Conservation (phyloP, 2,888 invertebrate genomes). For the Petrophora chlorosata region DNA sequence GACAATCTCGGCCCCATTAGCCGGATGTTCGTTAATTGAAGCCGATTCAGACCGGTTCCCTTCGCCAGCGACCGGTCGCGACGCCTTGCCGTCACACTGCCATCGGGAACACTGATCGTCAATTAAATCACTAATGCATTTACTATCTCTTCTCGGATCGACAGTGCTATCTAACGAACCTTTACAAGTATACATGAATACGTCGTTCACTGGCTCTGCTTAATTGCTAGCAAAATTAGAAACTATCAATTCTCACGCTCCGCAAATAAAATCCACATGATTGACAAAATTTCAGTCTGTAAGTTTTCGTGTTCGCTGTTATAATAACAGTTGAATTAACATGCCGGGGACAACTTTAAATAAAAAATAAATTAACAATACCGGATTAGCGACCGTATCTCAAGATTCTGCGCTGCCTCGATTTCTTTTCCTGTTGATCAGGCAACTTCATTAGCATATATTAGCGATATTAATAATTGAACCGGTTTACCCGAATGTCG, state of each 20-base stretch:
- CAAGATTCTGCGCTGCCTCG: conserved; percentile 41
- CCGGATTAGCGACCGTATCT: conserved; percentile 33
- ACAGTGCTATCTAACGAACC: conserved; percentile 6
- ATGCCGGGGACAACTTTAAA: conserved; percentile 19
- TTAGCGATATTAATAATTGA: conserved; percentile 34
- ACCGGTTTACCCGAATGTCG: conserved; percentile 42
- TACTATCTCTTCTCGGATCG: conserved; percentile 28
- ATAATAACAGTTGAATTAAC: conserved; percentile 24
- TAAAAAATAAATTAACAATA: conserved; percentile 36
- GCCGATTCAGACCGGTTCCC: conserved; percentile 43
- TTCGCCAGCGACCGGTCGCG: conserved; percentile 22
- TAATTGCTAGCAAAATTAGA: conserved; percentile 23
- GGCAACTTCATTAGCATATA: conserved; percentile 40
- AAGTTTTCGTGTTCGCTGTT: conserved; percentile 19
- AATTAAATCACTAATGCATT: conserved; percentile 43
- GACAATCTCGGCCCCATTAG: conserved; percentile 43
- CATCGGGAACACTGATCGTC: conserved; percentile 32
- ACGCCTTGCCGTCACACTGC: conserved; percentile 5
- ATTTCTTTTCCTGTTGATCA: conserved; percentile 60
- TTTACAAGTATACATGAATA: background rate
- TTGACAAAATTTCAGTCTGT: conserved; percentile 3
- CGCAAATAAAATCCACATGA: conserved; percentile 19
- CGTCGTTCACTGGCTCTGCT: background rate
- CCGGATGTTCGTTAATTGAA: conserved; percentile 62
- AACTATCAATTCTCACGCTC: conserved; percentile 42